These are phyloP conservation scores for Bergia puertoricense DNA, from an alignment of 92 coral and sea anemone species.

Conservation along the genomic window DNA sequence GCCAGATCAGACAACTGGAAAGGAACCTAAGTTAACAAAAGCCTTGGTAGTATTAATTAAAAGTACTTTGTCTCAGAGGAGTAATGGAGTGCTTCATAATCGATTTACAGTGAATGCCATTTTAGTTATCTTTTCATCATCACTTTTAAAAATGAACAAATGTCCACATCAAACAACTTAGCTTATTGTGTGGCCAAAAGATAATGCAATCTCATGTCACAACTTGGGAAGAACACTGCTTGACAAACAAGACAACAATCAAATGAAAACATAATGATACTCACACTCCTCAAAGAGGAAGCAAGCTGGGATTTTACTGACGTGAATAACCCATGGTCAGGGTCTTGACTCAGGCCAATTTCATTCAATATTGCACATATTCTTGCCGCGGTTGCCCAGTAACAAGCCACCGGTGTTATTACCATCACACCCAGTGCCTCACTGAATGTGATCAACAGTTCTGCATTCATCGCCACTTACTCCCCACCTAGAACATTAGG, in stretches of 20 bases:
- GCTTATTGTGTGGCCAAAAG: not conserved
- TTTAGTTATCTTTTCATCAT: not conserved
- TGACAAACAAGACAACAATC: slow-evolving; percentile 22
- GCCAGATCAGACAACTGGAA: no score
- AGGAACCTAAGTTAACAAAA: no score
- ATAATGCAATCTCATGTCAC: not conserved
- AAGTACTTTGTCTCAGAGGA: not conserved
- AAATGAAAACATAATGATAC: slow-evolving; percentile 68
- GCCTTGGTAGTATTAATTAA: not conserved
- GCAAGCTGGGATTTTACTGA: slow-evolving; percentile 39
- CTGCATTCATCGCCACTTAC: not conserved
- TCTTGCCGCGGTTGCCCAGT: slow-evolving; percentile 50
- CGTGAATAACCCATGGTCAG: slow-evolving; percentile 22
- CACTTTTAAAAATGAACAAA: not conserved
- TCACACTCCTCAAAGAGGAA: slow-evolving; percentile 79
- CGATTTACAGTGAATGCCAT: not conserved
- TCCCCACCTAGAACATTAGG: not conserved
- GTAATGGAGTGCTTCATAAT: not conserved
- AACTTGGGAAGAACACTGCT: not conserved
- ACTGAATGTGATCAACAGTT: slow-evolving; percentile 72
- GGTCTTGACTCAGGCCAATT: slow-evolving; percentile 38
- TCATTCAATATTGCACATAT: slow-evolving; percentile 39
- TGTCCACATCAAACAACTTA: not conserved
- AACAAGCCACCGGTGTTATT: slow-evolving; percentile 70
- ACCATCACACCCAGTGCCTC: slow-evolving; percentile 85